Conservation (phyloP, 2,113 vertebrate species). For the Oreochromis aureus region DNA sequence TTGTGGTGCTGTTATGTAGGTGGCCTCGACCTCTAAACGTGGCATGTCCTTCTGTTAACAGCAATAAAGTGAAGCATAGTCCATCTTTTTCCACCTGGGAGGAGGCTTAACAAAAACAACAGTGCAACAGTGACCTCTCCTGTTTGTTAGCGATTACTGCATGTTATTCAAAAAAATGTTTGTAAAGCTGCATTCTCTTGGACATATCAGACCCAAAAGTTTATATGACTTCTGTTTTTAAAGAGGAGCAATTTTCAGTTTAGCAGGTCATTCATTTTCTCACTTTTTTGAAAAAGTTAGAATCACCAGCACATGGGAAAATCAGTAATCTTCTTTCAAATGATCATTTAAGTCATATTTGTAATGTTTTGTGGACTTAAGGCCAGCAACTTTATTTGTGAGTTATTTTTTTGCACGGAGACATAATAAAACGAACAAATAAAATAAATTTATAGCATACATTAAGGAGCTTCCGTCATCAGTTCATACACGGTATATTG, state of each 20-base stretch:
- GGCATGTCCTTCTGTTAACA: neutral
- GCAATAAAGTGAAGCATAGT: neutral
- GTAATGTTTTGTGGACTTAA: neutral
- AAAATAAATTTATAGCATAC: neutral
- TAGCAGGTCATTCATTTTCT: neutral
- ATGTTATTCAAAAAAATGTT: neutral
- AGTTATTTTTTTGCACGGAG: neutral
- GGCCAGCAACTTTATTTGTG: neutral
- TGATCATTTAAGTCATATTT: neutral
- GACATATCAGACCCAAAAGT: neutral
- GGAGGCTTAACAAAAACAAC: neutral
- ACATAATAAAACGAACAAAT: neutral
- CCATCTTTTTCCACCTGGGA: neutral
- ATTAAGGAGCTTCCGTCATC: neutral
- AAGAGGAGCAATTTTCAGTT: neutral
- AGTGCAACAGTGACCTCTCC: constrained; percentile 6
- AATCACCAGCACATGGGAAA: neutral
- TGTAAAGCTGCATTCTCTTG: neutral
- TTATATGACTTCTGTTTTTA: neutral
- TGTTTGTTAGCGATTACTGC: neutral
- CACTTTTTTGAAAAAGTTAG: neutral
- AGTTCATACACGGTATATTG: neutral
- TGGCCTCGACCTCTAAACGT: constrained; percentile 24
- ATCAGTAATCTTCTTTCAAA: neutral
- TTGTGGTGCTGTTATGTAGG: neutral